Conservation (phyloP, 1,140 invertebrate species). For the Caenorhabditis inopinata region DNA sequence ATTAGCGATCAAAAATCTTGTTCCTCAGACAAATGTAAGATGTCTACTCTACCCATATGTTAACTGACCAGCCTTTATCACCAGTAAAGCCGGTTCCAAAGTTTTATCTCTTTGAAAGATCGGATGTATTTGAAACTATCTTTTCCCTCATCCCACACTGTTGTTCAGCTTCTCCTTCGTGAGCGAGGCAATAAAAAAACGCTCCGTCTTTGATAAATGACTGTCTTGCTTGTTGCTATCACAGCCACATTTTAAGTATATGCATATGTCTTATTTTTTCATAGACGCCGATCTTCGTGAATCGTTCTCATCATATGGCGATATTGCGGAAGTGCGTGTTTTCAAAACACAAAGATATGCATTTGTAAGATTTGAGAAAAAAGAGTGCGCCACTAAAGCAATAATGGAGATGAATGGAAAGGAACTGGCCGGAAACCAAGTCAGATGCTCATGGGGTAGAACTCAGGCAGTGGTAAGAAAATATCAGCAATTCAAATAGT, state of each 20-base stretch:
- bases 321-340: constrained; percentile 93
- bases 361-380: constrained; percentile 95
- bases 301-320: constrained; percentile 88
- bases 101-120: constrained; percentile 3
- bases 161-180: neutral
- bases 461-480: constrained; percentile 46
- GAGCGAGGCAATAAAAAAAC: neutral
- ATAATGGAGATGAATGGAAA: constrained; percentile 97
- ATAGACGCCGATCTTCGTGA: constrained; percentile 91
- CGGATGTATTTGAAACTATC: constrained; percentile 16
- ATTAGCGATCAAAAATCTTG: neutral
- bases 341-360: constrained; percentile 99
- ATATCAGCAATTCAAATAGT: neutral
- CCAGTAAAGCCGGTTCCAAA: neutral
- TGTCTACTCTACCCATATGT: too few species aligned
- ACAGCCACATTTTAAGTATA: neutral
- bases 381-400: constrained; percentile 93
- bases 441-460: constrained; percentile 94
- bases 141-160: constrained; percentile 12
- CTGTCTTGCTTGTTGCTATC: neutral
- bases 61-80: neutral
- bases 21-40: too few species aligned
- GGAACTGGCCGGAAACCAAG: constrained; percentile 88
- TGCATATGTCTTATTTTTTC: constrained; percentile 29
- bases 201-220: constrained; percentile 33